Conservation (phyloP, 2,888 invertebrate species). For the Dynastes maya region DNA sequence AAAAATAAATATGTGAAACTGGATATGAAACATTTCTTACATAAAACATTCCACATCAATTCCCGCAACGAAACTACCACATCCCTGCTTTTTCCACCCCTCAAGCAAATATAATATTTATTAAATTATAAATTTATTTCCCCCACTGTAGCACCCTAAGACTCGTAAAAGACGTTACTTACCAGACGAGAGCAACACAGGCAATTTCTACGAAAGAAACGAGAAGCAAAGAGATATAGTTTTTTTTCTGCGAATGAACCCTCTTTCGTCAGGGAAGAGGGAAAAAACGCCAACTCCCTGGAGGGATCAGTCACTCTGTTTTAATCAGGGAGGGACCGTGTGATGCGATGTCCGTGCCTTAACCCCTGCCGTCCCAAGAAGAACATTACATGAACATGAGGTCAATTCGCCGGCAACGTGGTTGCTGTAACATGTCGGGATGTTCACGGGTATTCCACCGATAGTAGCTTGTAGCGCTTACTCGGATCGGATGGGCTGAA, state of each 20-base stretch:
- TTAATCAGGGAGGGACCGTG: conserved; percentile 1
- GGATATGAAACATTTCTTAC: no score
- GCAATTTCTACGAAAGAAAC: no score
- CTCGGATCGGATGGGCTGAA: neutral
- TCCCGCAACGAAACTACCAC: no score
- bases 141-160: no score
- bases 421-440: conserved; percentile 2
- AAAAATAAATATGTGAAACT: no score
- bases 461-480: neutral
- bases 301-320: neutral
- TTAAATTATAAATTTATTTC: no score
- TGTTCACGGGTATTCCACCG: neutral
- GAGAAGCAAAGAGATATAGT: no score
- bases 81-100: no score
- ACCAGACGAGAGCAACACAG: no score
- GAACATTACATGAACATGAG: conserved; percentile 13
- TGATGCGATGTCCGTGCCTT: conserved; percentile 6
- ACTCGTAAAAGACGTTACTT: no score
- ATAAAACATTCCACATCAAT: no score
- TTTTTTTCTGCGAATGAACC: neutral
- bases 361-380: conserved; percentile 8
- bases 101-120: no score
- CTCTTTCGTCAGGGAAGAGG: neutral
- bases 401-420: conserved; percentile 4
- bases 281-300: conserved; percentile 14